Base-by-base conservation (phyloP, 2,113 vertebrate species). In the Zingel zingel region DNA sequence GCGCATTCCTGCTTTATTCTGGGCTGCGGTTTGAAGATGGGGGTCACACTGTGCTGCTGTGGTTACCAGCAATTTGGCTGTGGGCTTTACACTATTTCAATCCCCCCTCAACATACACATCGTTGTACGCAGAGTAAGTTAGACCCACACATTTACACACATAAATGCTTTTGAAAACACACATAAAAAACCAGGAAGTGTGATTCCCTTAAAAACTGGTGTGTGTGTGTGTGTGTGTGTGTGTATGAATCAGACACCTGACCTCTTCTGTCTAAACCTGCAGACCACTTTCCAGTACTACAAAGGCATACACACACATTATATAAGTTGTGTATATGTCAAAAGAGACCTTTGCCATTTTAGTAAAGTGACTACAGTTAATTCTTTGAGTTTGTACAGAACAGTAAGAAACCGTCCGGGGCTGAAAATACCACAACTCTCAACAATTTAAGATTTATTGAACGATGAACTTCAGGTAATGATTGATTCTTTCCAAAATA, bases 1-100 rank as follows among this genome's bases (percentile, higher is more conserved):
- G 79, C 9, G 30, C 89, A 94, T 94, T 94, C 92, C 92, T 89
- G 84, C 87, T 86, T 90, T 94, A 94, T 94, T 94, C 92, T 92
- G 92, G 87, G 91, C 85, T 89, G 91, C 4, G 89, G 92, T 86
- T 56, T 81, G 72, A 84, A 91, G 83, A 91, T 76, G 87, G 89
- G 93, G 92, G 87, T 76, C 87, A 92, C 89, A 90, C 87, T 77
- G 84, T n/a, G 81, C 89, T 66, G 77, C 90, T 83, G 89, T 64
- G 88, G 91, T 88, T 72, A 36, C 62, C 74, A 53, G 86, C 84
- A 89, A 91, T 93, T 93, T 88, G 87, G 69, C 89, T 92, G 85
- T 83, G 90, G 93, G 85, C 76, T 92, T 89, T 43, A 72, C 25
- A 62, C 86, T 93, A 91, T 92, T 92, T 92, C 86, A 80, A 78